Evolutionary conservation across 1,140 invertebrate genomes (phyloP), one percentile per base, ranked within the genome.

Genomic region (Conus ventricosus): DNA sequence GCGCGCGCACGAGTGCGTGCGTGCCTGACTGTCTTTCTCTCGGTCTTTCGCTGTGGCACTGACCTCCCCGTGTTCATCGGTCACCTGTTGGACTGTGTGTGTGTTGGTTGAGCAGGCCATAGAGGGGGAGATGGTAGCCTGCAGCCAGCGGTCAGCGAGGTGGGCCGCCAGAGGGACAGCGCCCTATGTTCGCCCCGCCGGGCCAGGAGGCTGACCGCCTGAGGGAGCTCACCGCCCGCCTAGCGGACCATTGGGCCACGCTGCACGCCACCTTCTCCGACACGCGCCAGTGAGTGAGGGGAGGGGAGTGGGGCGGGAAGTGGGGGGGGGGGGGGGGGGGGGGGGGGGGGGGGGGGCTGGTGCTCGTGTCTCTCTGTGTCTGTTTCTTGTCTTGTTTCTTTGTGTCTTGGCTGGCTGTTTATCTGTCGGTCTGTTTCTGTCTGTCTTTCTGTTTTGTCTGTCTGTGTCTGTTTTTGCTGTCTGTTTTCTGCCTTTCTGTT

Each of bases 91-190:
- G 39, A 3, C 39, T 39, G 39, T 39, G 39, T 39, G 39, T 39
- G 39, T 39, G 39, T 39, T 39, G 39, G 39, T 3, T 39, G 57
- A 0, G 1, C 57, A 80, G 78, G 78, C 78, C 13, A 10, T 80
- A 20, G 78, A 80, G 27, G 78, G 5, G 27, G 82, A 84, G 57
- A 60, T 84, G 82, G 20, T 53, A 23, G 55, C 8, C 82, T 84
- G 82, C 82, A 84, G 25, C 82, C 82, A 15, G 54, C 82, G 5
- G n/a, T 84, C 6, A 15, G 27, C 8, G 55, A 84, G 82, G 82
- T 84, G 82, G 82, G 27, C 25, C 6, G 82, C 4, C 82, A 84
- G 82, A 84, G 27, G 82, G 82, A 63, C 25, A 67, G 57, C 55
- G n/a, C 54, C 55, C 23, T 84, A 60, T 7, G 54, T 23, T 15